Percentiles rank a stretch among this genome's conserved stretches.
Evolutionary conservation across 2,888 invertebrate genomes (phyloP).

Genomic region (Ametastegia equiseti): DNA sequence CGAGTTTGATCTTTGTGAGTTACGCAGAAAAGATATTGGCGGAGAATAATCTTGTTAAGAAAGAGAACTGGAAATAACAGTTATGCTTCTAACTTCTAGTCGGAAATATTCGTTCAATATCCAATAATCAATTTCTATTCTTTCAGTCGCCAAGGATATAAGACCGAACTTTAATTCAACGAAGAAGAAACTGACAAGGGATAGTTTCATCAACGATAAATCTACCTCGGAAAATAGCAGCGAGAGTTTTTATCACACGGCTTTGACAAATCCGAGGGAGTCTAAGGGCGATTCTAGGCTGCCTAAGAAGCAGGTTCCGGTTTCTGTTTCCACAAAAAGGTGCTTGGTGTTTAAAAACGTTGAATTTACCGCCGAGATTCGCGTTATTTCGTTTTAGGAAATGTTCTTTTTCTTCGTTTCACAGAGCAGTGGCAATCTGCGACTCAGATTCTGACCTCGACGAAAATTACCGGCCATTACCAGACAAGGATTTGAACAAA

Average conservation of each 20-base stretch:
- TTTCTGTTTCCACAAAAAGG: conserved; percentile 54
- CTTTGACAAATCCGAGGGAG: conserved; percentile 63
- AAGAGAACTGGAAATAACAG: no score
- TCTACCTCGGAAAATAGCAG: conserved; percentile 60
- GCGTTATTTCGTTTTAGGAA: not conserved
- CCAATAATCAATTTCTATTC: no score
- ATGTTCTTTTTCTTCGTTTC: conserved; percentile 37
- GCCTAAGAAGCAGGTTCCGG: conserved; percentile 44
- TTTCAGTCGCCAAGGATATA: conserved; percentile 54
- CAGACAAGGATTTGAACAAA: conserved; percentile 50
- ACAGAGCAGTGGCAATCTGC: conserved; percentile 63
- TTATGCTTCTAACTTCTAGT: no score
- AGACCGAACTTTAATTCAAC: conserved; percentile 51
- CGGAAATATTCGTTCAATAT: not conserved
- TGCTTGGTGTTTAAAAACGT: conserved; percentile 48
- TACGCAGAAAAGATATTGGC: no score
- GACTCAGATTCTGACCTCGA: conserved; percentile 67
- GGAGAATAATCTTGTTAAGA: no score
- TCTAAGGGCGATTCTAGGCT: conserved; percentile 48
- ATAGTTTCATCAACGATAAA: conserved; percentile 68
- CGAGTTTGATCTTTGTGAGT: conserved; percentile 60
- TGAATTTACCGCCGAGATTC: conserved; percentile 16
- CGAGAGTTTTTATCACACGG: conserved; percentile 70
- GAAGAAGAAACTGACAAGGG: conserved; percentile 51
- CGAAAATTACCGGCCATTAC: conserved; percentile 42